Base-by-base conservation (phyloP, 2,888 invertebrate genomes). In the Nemurella pictetii region DNA sequence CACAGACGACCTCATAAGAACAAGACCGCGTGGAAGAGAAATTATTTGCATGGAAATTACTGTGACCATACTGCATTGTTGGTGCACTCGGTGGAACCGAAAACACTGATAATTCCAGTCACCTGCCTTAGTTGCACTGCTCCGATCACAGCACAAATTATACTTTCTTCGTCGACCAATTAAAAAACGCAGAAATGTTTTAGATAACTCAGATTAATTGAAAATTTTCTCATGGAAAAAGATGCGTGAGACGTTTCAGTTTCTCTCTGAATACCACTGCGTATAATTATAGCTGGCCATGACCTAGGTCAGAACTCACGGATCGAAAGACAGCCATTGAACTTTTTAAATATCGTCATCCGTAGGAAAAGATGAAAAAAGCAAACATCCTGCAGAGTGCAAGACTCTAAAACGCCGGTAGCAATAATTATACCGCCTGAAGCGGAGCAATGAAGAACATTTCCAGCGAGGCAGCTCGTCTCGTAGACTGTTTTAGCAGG, bases 231-330 rank as follows among this genome's bases (percentile, higher is more conserved):
- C 55, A 55, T 55, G 12, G 55, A 55, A 55, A 55, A 55, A 55
- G 55, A 55, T 55, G 55, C 55, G 55, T 55, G 55, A 55, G 55
- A 55, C 20, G 20, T 55, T 55, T 55, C 3, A 55, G 55, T 55
- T 55, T 55, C 20, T 55, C 55, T 55, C 20, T 55, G 55, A 55
- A 55, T 55, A 20, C 55, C 55, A 15, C 4, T 20, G 20, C 20
- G 9, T 20, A 20, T 55, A 55, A 55, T 55, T 55, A n/a, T n/a
- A 55, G 9, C 20, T 55, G 55, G 55, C 75, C 80, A 29, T 35
- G 35, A 81, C 35, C 80, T 35, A 81, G 80, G 80, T 81, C 80
- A 81, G 26, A n/a, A 32, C 26, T 81, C 30, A 32, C 32, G 80
- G 25, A 26, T 81, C 80, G 25, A 32, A 25, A 29, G 20, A 27